Evolutionary conservation across 2,888 invertebrate genomes (phyloP), one percentile per base, ranked within the genome.

Genomic region (Epistrophella euchroma): DNA sequence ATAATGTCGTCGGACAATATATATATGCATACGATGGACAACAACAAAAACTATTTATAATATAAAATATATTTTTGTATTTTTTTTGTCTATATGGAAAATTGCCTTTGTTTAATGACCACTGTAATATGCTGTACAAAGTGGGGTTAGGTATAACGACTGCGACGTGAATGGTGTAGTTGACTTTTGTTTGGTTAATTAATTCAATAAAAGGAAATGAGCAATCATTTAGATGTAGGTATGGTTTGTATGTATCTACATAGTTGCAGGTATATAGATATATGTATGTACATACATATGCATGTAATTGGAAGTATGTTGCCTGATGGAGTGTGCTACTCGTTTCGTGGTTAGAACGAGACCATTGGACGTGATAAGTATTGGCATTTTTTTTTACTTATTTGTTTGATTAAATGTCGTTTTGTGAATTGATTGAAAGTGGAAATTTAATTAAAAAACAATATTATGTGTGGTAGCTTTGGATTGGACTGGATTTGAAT

Each of bases 141-240:
- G 43, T 13, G 45, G 19, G 40, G 64, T 43, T 28, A n/a, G n/a
- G n/a, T n/a, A 52, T 52, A 68, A 68, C 68, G 68, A 55, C 43
- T 37, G 25, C 32, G 66, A 68, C 66, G 68, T 74, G 68, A 58
- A 76, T 70, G 71, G 81, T 64, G 22, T 68, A 73, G 78, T 78
- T 78, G 78, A 78, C 78, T 83, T 77, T 82, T 74, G 83, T 83
- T 84, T 79, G 74, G 79, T 75, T 84, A 84, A 84, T 84, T 79
- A 84, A 84, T 84, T 84, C 84, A 84, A 79, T 79, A 79, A 84
- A 79, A 84, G 84, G 84, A 84, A 84, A 79, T 84, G 84, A 84
- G 71, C 71, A 84, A 79, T 84, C 75, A 84, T 58, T 52, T 79
- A 74, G 47, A 68, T 58, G 40, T 80, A 50, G 22, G 2, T 22